These are phyloP conservation scores for Harlomillsia oculata DNA, from an alignment of 1,140 invertebrate genomes.

Conservation along the genomic window DNA sequence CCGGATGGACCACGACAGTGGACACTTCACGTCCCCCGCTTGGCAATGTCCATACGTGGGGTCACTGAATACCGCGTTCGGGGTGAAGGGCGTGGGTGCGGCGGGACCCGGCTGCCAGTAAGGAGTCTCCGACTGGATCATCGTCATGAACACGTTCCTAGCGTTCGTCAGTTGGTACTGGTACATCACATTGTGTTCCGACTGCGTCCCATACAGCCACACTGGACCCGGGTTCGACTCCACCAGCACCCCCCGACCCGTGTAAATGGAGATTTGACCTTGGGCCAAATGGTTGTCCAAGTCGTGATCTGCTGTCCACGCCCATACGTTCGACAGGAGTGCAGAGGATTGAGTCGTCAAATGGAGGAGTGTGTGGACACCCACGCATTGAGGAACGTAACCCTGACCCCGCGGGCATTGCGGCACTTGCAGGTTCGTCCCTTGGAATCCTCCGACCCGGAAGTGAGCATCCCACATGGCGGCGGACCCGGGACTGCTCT, in stretches of 20 bases:
- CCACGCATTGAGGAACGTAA: constrained; percentile 13
- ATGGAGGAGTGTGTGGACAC: constrained; percentile 27
- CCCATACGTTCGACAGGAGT: constrained; percentile 31
- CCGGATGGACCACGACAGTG: constrained; percentile 18
- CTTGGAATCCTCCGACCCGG: constrained; percentile 25
- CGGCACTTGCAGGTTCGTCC: constrained; percentile 18
- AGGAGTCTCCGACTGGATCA: constrained; percentile 29
- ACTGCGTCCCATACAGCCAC: constrained; percentile 32
- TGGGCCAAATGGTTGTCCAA: constrained; percentile 23
- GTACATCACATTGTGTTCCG: constrained; percentile 32
- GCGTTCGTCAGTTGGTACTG: constrained; percentile 29
- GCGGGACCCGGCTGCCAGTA: constrained; percentile 31
- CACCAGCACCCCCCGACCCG: constrained; percentile 27
- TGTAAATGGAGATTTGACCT: constrained; percentile 26
- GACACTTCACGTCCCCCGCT: not conserved
- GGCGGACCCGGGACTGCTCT: constrained; percentile 4
- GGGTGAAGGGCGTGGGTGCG: constrained; percentile 25
- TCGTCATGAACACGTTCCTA: constrained; percentile 32
- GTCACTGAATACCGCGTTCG: constrained; percentile 15
- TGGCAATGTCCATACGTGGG: constrained; percentile 25
- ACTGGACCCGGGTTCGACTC: constrained; percentile 25
- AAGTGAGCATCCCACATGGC: constrained; percentile 29
- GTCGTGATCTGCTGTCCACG: constrained; percentile 34
- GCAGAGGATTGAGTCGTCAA: constrained; percentile 14
- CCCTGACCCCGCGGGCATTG: constrained; percentile 15